Conservation (phyloP, 2,797 vertebrate genomes). For the Sebastolobus altivelis region DNA sequence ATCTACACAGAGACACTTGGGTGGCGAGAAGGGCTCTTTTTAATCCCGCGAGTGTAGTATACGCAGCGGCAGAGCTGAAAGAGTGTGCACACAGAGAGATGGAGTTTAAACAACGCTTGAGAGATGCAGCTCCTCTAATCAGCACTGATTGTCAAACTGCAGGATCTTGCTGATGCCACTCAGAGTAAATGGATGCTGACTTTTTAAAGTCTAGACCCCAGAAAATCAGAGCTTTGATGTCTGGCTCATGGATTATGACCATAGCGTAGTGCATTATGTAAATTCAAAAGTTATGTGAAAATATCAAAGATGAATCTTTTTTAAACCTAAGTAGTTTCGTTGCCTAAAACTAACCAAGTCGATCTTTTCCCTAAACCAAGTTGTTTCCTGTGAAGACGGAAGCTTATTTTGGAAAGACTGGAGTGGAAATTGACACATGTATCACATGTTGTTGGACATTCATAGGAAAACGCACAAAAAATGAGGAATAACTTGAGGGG, state of each 20-base stretch:
- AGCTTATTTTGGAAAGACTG: too few species aligned
- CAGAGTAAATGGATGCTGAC: constrained; percentile 29
- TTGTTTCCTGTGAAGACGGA: too few species aligned
- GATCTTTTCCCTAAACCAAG: too few species aligned
- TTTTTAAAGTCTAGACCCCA: constrained; percentile 40
- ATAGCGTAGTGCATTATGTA: background rate
- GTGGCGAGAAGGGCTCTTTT: constrained; percentile 22
- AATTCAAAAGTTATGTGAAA: background rate
- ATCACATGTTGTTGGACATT: too few species aligned
- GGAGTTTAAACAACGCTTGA: constrained; percentile 37
- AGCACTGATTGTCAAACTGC: constrained; percentile 55
- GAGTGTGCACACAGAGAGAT: constrained; percentile 13
- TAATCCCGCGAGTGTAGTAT: constrained; percentile 32
- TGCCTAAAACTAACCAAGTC: too few species aligned
- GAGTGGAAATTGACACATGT: too few species aligned
- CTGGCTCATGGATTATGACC: constrained; percentile 20
- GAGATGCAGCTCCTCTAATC: constrained; percentile 46
- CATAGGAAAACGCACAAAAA: too few species aligned
- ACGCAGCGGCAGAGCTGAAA: constrained; percentile 12
- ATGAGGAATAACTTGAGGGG: too few species aligned
- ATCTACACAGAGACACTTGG: constrained; percentile 33
- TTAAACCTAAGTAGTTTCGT: too few species aligned
- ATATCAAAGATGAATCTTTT: background rate
- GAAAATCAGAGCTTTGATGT: constrained; percentile 44
- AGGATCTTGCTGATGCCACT: constrained; percentile 44